phyloP scores from a whole-genome alignment of 92 coral and sea anemone species.

The Phymanthus crucifer region DNA sequence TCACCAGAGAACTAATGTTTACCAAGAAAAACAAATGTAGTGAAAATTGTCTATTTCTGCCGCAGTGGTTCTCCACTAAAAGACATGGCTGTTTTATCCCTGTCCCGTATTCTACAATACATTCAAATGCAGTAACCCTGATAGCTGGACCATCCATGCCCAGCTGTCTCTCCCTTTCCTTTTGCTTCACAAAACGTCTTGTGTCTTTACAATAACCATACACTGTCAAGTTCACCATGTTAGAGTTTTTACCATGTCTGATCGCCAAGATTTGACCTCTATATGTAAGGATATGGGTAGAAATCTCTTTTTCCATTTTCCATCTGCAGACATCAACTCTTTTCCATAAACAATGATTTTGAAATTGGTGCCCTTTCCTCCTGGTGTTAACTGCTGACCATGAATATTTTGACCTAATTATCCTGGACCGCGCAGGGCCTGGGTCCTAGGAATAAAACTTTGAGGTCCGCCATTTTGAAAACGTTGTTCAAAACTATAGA shows the following conservation, averaged over 20 bases:
- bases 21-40: slow-evolving; percentile 17
- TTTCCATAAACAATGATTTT: too few species aligned
- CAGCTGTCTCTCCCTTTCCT: slow-evolving; percentile 11
- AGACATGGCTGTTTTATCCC: slow-evolving; percentile 65
- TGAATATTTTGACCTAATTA: neutral
- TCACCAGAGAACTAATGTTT: neutral
- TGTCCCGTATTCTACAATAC: slow-evolving; percentile 44
- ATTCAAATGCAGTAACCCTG: slow-evolving; percentile 33
- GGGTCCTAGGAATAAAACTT: neutral
- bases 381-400: neutral
- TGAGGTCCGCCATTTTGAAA: slow-evolving; percentile 5
- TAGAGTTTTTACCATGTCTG: neutral
- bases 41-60: neutral
- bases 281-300: neutral
- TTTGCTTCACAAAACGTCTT: slow-evolving; percentile 1
- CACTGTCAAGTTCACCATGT: neutral
- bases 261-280: slow-evolving; percentile 18
- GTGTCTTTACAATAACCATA: slow-evolving; percentile 2
- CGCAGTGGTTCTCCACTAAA: slow-evolving; percentile 39
- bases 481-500: neutral
- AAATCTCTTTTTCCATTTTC: neutral
- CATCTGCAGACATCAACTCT: too few species aligned
- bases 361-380: neutral
- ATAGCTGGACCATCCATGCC: slow-evolving; percentile 12
- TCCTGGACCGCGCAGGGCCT: neutral